phyloP scores from a whole-genome alignment of 1,140 invertebrate genomes.

The Drosophila paulistorum region DNA sequence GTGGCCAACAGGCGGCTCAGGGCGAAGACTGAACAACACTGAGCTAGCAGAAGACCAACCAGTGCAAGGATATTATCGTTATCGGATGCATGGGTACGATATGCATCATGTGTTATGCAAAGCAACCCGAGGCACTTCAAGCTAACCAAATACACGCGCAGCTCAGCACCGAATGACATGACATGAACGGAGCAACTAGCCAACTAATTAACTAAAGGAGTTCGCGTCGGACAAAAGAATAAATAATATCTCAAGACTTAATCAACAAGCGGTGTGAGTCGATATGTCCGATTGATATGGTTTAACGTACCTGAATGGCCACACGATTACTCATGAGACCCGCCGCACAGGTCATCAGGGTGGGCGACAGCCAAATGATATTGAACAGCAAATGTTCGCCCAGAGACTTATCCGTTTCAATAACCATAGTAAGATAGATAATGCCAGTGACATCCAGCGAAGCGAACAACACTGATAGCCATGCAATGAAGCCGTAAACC shows the following conservation, averaged over 20 bases:
- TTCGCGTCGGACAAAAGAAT: not conserved
- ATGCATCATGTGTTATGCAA: constrained; percentile 30
- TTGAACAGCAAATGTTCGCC: constrained; percentile 14
- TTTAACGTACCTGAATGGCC: constrained; percentile 54
- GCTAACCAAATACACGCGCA: constrained; percentile 54
- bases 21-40: constrained; percentile 23
- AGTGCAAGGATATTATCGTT: constrained; percentile 24
- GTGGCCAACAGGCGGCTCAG: constrained; percentile 4
- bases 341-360: constrained; percentile 49
- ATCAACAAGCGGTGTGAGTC: not conserved
- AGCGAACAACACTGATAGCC: constrained; percentile 51
- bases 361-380: constrained; percentile 58
- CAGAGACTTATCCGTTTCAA: not conserved
- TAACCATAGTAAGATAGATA: constrained; percentile 56
- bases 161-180: constrained; percentile 53
- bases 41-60: constrained; percentile 24
- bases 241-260: not conserved
- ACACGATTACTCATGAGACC: constrained; percentile 54
- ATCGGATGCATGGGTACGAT: constrained; percentile 11
- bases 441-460: constrained; percentile 59
- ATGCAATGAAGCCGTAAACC: constrained; percentile 63
- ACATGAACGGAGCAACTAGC: constrained; percentile 12
- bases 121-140: constrained; percentile 57
- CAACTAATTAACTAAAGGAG: not conserved
- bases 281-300: not conserved